Evolutionary conservation across 2,888 invertebrate genomes (phyloP).

Genomic region (Phaonia tiefii): DNA sequence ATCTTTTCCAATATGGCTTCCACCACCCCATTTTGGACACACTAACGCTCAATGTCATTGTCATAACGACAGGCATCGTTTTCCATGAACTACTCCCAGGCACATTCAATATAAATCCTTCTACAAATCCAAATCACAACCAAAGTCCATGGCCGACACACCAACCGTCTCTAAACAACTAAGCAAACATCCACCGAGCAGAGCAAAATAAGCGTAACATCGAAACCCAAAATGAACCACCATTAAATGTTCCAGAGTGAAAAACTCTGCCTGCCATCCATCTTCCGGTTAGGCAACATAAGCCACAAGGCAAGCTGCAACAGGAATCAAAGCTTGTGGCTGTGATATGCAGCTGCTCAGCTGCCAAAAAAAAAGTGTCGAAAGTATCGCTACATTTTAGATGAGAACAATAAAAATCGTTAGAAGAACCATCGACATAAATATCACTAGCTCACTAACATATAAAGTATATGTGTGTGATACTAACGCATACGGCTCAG

Average conservation of each 20-base stretch:
- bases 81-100: constrained; percentile 8
- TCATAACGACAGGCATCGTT: constrained; percentile 24
- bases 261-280: constrained; percentile 61
- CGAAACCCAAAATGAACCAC: constrained; percentile 57
- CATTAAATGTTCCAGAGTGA: constrained; percentile 42
- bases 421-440: neutral
- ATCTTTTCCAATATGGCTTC: constrained; percentile 49
- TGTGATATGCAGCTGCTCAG: constrained; percentile 52
- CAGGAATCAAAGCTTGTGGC: constrained; percentile 56
- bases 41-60: neutral
- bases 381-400: constrained; percentile 68
- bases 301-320: constrained; percentile 56
- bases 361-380: constrained; percentile 67
- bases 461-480: neutral
- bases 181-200: constrained; percentile 79
- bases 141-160: constrained; percentile 68
- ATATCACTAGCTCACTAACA: neutral
- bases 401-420: constrained; percentile 60
- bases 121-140: constrained; percentile 36
- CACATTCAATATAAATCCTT: too few relatives aligned
- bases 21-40: constrained; percentile 51
- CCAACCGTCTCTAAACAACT: constrained; percentile 78
- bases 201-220: constrained; percentile 75
- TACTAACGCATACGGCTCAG: neutral
- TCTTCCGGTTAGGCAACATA: constrained; percentile 63